A percentile compares a stretch with the other conserved stretches of the same genome.
These are phyloP conservation scores for Valencia hispanica DNA, from an alignment of 2,797 vertebrate species.

Conservation along the genomic window DNA sequence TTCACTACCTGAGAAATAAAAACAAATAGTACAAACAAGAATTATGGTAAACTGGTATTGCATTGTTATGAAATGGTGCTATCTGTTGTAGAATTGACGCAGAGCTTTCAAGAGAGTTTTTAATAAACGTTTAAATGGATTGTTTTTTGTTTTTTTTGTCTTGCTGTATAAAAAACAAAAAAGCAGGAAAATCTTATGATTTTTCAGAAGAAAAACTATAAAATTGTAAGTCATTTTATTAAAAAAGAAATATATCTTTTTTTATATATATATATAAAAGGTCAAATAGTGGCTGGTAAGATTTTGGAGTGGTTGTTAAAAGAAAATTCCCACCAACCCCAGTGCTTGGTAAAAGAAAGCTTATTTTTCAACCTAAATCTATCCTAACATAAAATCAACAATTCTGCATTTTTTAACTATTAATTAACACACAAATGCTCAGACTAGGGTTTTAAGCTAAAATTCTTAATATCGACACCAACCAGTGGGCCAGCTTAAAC, in stretches of 20 bases:
- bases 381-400: background rate
- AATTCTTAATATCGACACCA: constrained; percentile 42
- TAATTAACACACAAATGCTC: background rate
- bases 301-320: background rate
- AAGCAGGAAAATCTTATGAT: no score
- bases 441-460: constrained; percentile 10
- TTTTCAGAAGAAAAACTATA: no score
- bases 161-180: no score
- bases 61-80: background rate
- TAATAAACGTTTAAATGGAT: background rate
- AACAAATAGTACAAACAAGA: background rate
- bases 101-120: no score
- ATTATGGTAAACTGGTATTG: background rate
- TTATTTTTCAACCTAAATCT: background rate
- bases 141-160: background rate
- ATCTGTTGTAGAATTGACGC: no score
- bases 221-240: no score
- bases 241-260: no score
- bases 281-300: background rate
- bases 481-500: constrained; percentile 34
- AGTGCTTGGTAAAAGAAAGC: background rate
- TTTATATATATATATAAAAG: no score
- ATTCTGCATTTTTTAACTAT: constrained; percentile 15
- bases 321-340: background rate
- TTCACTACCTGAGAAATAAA: background rate